A percentile compares a stretch with the other conserved stretches of the same genome.
phyloP scores from a whole-genome alignment of 2,888 invertebrate species.

The Chesias legatella region DNA sequence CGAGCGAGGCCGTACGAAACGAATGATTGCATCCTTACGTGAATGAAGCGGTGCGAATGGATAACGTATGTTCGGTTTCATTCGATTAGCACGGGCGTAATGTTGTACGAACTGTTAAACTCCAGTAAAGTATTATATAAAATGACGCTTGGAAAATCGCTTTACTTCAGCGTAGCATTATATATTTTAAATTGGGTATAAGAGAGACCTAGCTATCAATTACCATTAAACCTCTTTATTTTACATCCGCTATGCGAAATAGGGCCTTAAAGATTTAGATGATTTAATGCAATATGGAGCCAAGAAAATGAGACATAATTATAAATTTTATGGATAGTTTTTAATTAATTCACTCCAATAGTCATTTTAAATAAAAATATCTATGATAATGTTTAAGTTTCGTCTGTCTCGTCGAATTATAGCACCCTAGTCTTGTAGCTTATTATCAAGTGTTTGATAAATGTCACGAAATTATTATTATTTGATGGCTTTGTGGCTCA shows the following conservation, averaged over 20 bases:
- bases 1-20: too few species aligned
- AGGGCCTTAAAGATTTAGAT: constrained; percentile 11
- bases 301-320: not conserved
- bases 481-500: too few species aligned
- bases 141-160: constrained; percentile 37
- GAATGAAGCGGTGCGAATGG: too few species aligned
- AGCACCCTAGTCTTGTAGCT: too few species aligned
- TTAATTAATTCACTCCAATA: too few species aligned
- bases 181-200: constrained; percentile 27
- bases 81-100: not conserved
- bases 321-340: too few species aligned
- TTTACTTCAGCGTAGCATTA: constrained; percentile 31
- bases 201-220: constrained; percentile 29
- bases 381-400: too few species aligned
- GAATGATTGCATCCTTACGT: not conserved
- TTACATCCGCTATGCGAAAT: constrained; percentile 25
- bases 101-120: constrained; percentile 41
- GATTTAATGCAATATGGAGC: constrained; percentile 5
- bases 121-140: constrained; percentile 46
- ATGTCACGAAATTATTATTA: too few species aligned
- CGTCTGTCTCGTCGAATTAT: too few species aligned
- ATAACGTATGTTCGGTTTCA: too few species aligned
- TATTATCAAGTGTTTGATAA: too few species aligned
- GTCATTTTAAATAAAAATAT: too few species aligned
- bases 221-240: constrained; percentile 30